These are phyloP conservation scores for Sporophila hypoxantha DNA, from an alignment of 2,113 vertebrate species.

Conservation along the genomic window DNA sequence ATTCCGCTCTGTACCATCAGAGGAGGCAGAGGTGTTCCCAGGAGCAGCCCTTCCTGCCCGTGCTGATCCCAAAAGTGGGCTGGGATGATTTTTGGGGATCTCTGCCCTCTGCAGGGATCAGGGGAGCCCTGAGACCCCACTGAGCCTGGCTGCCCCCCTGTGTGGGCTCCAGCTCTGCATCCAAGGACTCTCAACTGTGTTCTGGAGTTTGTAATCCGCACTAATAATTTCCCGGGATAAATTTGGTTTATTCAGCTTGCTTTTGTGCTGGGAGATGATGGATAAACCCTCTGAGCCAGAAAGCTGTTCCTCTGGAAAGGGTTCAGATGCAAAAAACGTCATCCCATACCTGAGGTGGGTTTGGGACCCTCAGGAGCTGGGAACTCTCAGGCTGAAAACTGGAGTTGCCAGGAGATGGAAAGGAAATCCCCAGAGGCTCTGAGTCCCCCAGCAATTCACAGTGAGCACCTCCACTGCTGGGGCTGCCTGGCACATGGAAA, in stretches of 20 bases:
- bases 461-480: neutral
- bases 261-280: neutral
- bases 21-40: neutral
- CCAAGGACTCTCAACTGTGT: neutral
- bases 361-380: neutral
- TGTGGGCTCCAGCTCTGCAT: neutral
- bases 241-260: neutral
- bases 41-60: neutral
- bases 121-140: neutral
- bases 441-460: neutral
- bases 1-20: neutral
- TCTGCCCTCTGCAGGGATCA: neutral
- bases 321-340: neutral
- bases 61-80: neutral
- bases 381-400: neutral
- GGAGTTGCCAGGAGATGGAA: neutral
- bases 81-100: neutral
- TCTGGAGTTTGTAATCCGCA: neutral
- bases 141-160: neutral
- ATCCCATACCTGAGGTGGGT: neutral
- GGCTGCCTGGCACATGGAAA: neutral
- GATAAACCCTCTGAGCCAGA: neutral
- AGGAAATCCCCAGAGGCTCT: neutral
- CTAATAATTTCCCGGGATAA: neutral
- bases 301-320: neutral